Evolutionary conservation across 2,797 vertebrate genomes (phyloP).

Genomic region (Lindbergichthys nudifrons): DNA sequence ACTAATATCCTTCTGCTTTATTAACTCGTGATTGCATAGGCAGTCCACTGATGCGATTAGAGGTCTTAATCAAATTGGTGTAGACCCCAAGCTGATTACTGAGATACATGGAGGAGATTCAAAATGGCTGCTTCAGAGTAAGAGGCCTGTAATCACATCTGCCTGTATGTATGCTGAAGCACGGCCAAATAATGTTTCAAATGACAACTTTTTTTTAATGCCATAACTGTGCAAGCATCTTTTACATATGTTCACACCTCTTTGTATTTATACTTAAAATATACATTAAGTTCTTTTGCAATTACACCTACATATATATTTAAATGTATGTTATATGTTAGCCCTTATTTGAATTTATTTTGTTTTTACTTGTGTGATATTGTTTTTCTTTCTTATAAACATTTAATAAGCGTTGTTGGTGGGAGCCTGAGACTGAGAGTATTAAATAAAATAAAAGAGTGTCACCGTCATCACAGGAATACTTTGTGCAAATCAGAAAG

Average conservation of each 20-base stretch:
- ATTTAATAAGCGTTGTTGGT: too few species aligned
- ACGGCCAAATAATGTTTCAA: not conserved
- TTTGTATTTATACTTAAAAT: too few species aligned
- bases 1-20: slow-evolving; percentile 65
- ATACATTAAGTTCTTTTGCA: too few species aligned
- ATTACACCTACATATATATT: too few species aligned
- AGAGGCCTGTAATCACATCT: slow-evolving; percentile 11
- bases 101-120: slow-evolving; percentile 41
- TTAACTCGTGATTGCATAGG: slow-evolving; percentile 66
- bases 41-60: slow-evolving; percentile 65
- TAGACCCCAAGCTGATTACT: slow-evolving; percentile 58
- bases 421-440: too few species aligned
- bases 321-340: too few species aligned
- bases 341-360: too few species aligned
- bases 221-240: not conserved
- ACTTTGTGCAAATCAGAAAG: slow-evolving; percentile 10
- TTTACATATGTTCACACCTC: not conserved
- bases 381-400: too few species aligned
- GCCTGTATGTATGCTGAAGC: not conserved
- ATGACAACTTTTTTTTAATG: not conserved
- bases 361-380: too few species aligned
- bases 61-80: slow-evolving; percentile 70
- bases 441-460: not conserved
- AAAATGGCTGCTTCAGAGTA: slow-evolving; percentile 29
- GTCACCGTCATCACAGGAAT: not conserved